Evolutionary conservation across 2,888 invertebrate genomes (phyloP), one percentile per base, ranked within the genome.

Genomic region (Steinernema hermaphroditum): DNA sequence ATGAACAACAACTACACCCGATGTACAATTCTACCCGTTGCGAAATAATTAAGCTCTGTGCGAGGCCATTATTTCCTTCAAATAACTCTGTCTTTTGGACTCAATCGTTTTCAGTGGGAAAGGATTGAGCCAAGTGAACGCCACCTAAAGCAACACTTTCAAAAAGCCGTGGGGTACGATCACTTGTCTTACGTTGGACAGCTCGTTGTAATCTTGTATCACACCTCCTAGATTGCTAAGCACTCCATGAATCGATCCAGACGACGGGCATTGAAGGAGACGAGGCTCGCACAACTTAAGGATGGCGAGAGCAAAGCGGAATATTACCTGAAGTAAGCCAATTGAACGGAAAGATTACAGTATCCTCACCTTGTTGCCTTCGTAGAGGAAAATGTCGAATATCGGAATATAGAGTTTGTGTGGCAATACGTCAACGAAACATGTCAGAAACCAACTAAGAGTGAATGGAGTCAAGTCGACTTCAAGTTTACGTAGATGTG

Each of bases 391-490:
- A 8, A 88, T 85, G 81, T 90, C 90, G 89, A 90, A 90, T 46
- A 90, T 88, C 34, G 87, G 85, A 22, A 90, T 87, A 83, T 89
- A 90, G 44, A 88, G 87, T 37, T 88, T 86, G 69, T 88, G 88
- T 0, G 88, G 89, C 24, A 90, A 87, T 76, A 88, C 88, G 80
- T 90, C 90, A n/a, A 90, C 89, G 85, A 89, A 90, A 27, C 89
- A 82, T 16, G 90, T 90, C 62, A 90, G 85, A 83, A 90, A 90
- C 90, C 90, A 90, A 83, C 88, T 89, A 77, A 90, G 89, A 8
- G 90, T 89, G 82, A 89, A 89, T 27, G 90, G 82, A 8, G 89
- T 87, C 9, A 79, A 49, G 79, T 90, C 89, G 16, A 77, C 88
- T 27, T 88, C 87, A 49, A 88, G 81, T 9, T 79, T 72, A 34